phyloP scores from a whole-genome alignment of 2,113 vertebrate species.

The Syngnathus typhle region DNA sequence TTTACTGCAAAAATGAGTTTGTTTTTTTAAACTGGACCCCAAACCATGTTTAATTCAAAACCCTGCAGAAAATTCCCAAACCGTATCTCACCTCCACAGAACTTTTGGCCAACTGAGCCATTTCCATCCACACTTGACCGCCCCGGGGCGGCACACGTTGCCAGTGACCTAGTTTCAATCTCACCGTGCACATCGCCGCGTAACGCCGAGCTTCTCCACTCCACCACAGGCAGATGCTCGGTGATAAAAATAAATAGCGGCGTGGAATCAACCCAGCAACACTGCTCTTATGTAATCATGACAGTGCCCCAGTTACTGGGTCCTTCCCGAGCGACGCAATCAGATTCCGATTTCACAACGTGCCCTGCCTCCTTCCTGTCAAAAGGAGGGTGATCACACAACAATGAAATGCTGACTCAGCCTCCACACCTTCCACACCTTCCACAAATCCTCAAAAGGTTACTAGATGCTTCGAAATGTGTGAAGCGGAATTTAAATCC shows the following conservation, averaged over 20 bases:
- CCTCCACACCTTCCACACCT: background rate
- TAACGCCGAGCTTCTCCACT: conserved; percentile 54
- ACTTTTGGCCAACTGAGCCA: background rate
- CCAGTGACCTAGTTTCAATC: conserved; percentile 57
- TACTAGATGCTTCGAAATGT: no score
- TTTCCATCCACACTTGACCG: conserved; percentile 9
- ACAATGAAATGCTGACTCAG: conserved; percentile 21
- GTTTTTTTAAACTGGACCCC: background rate
- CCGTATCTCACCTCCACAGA: background rate
- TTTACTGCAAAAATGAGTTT: background rate
- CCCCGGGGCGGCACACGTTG: conserved; percentile 20
- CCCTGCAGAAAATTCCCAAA: background rate
- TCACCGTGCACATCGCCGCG: conserved; percentile 37
- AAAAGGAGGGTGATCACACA: background rate
- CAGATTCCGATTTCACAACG: conserved; percentile 33
- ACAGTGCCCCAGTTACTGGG: conserved; percentile 54
- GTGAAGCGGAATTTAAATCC: background rate
- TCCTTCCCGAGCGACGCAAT: conserved; percentile 13
- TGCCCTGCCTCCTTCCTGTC: conserved; percentile 4
- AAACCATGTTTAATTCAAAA: background rate
- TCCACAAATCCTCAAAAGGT: background rate
- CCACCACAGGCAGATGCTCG: conserved; percentile 45
- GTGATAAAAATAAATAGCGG: conserved; percentile 64
- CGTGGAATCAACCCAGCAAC: conserved; percentile 58
- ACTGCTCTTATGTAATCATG: conserved; percentile 53